Conservation (phyloP, 1,140 invertebrate genomes). For the Goniozus legneri region DNA sequence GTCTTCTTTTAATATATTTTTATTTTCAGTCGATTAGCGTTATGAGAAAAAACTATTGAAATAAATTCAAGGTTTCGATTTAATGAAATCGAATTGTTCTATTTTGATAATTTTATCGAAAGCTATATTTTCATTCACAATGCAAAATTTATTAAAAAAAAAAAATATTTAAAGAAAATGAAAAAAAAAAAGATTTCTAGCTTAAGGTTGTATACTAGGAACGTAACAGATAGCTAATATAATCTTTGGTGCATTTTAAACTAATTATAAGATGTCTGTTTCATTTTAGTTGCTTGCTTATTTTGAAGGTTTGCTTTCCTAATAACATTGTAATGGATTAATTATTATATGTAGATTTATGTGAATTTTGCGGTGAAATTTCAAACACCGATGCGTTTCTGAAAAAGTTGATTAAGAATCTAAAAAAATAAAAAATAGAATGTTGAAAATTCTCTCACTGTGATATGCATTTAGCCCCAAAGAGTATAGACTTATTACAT, state of each 20-base stretch:
- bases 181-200: too few species aligned
- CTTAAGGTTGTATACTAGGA: conserved; percentile 45
- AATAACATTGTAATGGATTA: conserved; percentile 20
- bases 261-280: conserved; percentile 18
- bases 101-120: too few species aligned
- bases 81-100: too few species aligned
- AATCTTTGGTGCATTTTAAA: conserved; percentile 46
- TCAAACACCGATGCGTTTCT: conserved; percentile 23
- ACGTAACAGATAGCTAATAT: conserved; percentile 39
- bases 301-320: conserved; percentile 37
- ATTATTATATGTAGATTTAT: conserved; percentile 27
- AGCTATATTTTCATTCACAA: too few species aligned
- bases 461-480: conserved; percentile 56
- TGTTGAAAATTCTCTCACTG: conserved; percentile 49
- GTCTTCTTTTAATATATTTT: too few species aligned
- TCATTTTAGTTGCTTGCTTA: conserved; percentile 35
- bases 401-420: conserved; percentile 24
- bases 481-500: conserved; percentile 54
- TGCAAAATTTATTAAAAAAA: too few species aligned
- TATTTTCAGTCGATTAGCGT: too few species aligned
- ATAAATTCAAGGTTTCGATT: too few species aligned
- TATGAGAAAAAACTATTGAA: too few species aligned
- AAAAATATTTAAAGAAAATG: conserved; percentile 17
- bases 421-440: conserved; percentile 31
- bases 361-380: conserved; percentile 29